Conservation (phyloP, 1,140 invertebrate genomes). For the Procambarus virginalis region DNA sequence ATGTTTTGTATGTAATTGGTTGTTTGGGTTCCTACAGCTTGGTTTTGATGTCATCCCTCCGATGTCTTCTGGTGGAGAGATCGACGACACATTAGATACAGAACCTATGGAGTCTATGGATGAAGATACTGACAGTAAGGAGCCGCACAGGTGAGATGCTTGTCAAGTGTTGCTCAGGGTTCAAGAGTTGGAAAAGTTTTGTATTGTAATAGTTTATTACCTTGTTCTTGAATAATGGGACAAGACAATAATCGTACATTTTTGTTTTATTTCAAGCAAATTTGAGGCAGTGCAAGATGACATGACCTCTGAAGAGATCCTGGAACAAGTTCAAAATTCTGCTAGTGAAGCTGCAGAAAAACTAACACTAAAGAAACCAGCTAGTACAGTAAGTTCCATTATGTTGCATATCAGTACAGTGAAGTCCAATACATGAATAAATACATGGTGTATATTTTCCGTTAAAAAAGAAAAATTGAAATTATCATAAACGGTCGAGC, state of each 20-base stretch:
- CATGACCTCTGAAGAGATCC: conserved; percentile 85
- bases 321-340: conserved; percentile 82
- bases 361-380: conserved; percentile 78
- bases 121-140: conserved; percentile 76
- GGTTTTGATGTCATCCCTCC: conserved; percentile 48
- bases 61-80: conserved; percentile 2
- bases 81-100: conserved; percentile 7
- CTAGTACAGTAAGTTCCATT: conserved; percentile 70
- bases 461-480: too few relatives aligned
- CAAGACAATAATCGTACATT: conserved; percentile 33
- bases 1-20: too few relatives aligned
- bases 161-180: conserved; percentile 30
- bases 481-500: too few relatives aligned
- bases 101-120: conserved; percentile 74
- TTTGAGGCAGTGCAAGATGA: conserved; percentile 89
- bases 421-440: neutral
- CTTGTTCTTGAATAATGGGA: conserved; percentile 9
- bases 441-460: neutral
- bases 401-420: neutral
- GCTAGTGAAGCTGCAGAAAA: conserved; percentile 81
- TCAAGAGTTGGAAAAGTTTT: too few relatives aligned
- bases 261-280: conserved; percentile 73
- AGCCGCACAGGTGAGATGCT: conserved; percentile 68
- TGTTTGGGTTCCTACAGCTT: conserved; percentile 19
- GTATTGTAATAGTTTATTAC: neutral